Conservation (phyloP, 2,888 invertebrate species). For the Panopea generosa region DNA sequence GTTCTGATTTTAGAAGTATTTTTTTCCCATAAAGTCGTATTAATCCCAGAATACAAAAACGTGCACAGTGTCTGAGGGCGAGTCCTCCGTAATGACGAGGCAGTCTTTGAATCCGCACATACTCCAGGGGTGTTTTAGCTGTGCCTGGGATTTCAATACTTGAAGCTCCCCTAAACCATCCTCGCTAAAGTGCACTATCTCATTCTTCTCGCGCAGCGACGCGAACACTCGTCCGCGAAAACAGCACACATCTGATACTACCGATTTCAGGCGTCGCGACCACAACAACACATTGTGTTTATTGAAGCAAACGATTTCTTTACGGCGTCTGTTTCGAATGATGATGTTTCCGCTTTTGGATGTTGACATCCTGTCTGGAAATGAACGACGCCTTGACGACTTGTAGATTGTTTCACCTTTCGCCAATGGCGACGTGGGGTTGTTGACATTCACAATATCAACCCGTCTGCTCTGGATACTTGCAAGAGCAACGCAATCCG, state of each 20-base stretch:
- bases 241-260: conserved; percentile 43
- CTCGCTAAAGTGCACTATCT: conserved; percentile 48
- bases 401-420: conserved; percentile 46
- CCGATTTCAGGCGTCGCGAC: conserved; percentile 47
- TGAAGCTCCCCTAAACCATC: conserved; percentile 38
- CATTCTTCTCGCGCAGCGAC: conserved; percentile 43
- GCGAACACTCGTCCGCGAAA: conserved; percentile 52
- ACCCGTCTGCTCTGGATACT: conserved; percentile 47
- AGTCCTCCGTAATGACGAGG: conserved; percentile 58
- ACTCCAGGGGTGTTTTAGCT: conserved; percentile 47
- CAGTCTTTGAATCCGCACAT: conserved; percentile 60
- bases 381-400: conserved; percentile 45
- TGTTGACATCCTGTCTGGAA: conserved; percentile 51
- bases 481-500: conserved; percentile 36
- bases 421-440: not conserved
- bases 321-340: conserved; percentile 40
- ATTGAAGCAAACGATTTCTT: conserved; percentile 49
- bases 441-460: conserved; percentile 37
- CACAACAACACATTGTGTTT: conserved; percentile 32
- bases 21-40: no score
- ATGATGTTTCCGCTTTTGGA: conserved; percentile 41
- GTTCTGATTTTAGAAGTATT: no score
- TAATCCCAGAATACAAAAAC: conserved; percentile 57
- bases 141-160: no score
- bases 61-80: conserved; percentile 53